Conservation (phyloP, 2,888 invertebrate genomes). For the Hydriomena furcata region DNA sequence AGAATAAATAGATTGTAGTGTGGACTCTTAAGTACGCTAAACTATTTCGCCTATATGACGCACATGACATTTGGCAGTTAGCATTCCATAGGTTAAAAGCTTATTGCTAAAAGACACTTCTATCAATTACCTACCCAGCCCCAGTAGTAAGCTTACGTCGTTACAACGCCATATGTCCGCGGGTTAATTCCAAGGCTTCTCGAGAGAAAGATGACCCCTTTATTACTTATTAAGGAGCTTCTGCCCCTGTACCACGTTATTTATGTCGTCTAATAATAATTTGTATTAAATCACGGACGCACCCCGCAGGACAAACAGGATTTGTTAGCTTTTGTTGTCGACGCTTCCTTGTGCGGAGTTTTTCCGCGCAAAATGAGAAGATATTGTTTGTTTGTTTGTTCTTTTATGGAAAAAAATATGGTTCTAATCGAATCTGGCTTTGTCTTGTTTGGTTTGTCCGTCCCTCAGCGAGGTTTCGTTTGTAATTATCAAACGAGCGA, state of each 20-base stretch:
- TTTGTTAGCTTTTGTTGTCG: conserved; percentile 80
- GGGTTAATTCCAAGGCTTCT: conserved; percentile 69
- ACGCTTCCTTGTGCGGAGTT: conserved; percentile 48
- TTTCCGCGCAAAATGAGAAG: conserved; percentile 59
- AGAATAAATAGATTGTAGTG: no score
- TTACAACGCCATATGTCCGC: conserved; percentile 64
- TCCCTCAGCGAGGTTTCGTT: conserved; percentile 9
- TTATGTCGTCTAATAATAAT: conserved; percentile 83
- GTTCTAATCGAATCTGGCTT: conserved; percentile 35
- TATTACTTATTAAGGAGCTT: conserved; percentile 82
- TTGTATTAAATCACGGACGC: conserved; percentile 82
- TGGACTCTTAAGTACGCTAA: no score
- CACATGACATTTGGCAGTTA: no score
- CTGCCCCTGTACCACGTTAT: conserved; percentile 74
- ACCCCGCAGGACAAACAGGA: conserved; percentile 77
- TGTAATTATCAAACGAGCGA: no score
- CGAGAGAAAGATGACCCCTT: conserved; percentile 79
- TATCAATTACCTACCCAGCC: conserved; percentile 39
- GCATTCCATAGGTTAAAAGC: no score
- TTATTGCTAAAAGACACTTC: conserved; percentile 35
- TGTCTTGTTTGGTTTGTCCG: conserved; percentile 19
- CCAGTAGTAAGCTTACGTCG: conserved; percentile 38
- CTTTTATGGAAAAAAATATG: conserved; percentile 53
- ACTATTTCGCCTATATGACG: no score
- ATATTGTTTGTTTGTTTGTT: conserved; percentile 60